These are phyloP conservation scores for Halocaridina rubra DNA, from an alignment of 2,888 invertebrate genomes.

Conservation along the genomic window DNA sequence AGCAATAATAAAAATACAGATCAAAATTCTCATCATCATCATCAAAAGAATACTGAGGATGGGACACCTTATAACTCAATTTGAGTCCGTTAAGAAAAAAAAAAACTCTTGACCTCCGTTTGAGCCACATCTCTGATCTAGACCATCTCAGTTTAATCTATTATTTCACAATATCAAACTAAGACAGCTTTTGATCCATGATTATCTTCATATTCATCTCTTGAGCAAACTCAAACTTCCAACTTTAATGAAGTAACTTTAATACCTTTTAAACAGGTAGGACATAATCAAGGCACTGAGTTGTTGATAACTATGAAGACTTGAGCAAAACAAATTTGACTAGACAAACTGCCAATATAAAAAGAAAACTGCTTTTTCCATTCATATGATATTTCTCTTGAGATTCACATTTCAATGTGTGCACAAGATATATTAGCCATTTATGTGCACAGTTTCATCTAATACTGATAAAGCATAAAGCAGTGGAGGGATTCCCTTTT, in stretches of 20 bases:
- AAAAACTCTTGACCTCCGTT: too few relatives aligned
- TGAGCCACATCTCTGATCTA: too few relatives aligned
- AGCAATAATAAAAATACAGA: too few relatives aligned
- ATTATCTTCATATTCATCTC: too few relatives aligned
- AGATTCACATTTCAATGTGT: not conserved
- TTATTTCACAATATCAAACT: too few relatives aligned
- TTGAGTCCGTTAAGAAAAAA: too few relatives aligned
- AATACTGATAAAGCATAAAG: not conserved
- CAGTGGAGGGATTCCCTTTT: not conserved
- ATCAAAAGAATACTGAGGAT: too few relatives aligned
- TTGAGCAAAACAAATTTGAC: constrained; percentile 53
- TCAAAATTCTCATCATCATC: too few relatives aligned
- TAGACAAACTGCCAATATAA: constrained; percentile 40
- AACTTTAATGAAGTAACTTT: not conserved
- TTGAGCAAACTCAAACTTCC: not conserved
- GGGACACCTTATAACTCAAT: too few relatives aligned
- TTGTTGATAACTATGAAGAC: not conserved
- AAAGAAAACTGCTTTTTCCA: constrained; percentile 6
- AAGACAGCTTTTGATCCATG: too few relatives aligned
- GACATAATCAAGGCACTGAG: constrained; percentile 41
- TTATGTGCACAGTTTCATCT: not conserved
- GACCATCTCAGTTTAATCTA: too few relatives aligned
- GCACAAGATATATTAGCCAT: not conserved
- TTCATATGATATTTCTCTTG: too few relatives aligned
- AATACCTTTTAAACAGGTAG: not conserved